Conservation (phyloP, 2,113 vertebrate genomes). For the Brienomyrus longianalis region DNA sequence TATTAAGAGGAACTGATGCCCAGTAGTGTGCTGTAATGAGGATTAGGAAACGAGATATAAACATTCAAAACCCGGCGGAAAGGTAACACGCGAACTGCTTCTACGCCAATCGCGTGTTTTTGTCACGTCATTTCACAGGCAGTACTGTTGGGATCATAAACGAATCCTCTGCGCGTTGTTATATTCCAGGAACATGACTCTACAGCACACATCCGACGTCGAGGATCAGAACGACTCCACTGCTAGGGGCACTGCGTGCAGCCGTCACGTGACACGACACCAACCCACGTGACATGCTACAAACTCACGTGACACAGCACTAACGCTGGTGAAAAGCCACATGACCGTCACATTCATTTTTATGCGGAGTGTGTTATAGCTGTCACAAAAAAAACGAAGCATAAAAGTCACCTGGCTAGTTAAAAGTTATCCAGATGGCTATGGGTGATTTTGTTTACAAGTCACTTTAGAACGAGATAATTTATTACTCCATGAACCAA, state of each 20-base stretch:
- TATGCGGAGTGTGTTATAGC: background rate
- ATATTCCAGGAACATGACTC: background rate
- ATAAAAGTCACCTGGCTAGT: background rate
- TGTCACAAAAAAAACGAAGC: background rate
- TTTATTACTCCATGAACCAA: background rate
- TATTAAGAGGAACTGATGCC: background rate
- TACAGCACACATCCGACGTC: background rate
- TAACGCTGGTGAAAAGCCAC: background rate
- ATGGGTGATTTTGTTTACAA: background rate
- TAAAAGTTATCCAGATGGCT: background rate
- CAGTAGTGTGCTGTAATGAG: background rate
- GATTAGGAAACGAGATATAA: background rate
- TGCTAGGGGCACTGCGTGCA: background rate
- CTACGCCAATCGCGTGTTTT: background rate
- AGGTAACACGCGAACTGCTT: background rate
- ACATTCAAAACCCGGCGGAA: too few species aligned
- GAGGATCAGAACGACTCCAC: background rate
- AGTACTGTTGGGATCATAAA: background rate
- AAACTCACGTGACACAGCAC: background rate
- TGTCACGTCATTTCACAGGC: background rate
- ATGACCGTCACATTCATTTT: background rate
- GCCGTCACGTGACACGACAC: background rate
- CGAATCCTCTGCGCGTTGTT: background rate
- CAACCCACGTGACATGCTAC: background rate
- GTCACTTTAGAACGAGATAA: background rate